These are phyloP conservation scores for Harlomillsia oculata DNA, from an alignment of 1,140 invertebrate species.

Conservation along the genomic window DNA sequence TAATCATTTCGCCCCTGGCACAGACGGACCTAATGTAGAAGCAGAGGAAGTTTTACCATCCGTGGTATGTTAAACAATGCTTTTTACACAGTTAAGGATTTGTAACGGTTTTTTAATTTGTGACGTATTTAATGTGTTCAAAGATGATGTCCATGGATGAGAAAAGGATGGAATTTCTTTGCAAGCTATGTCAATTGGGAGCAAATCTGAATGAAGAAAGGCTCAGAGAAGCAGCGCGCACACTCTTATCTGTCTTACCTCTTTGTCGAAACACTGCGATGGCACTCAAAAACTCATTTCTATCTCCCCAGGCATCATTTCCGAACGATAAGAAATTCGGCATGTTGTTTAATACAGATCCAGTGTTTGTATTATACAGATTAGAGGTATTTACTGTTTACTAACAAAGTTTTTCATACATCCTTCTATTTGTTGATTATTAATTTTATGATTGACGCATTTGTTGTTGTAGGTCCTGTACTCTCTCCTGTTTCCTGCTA, in stretches of 20 bases:
- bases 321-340: constrained; percentile 29
- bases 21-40: constrained; percentile 64
- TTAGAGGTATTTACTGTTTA: constrained; percentile 45
- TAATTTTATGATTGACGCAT: constrained; percentile 32
- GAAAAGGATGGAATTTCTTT: constrained; percentile 75
- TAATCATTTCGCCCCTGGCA: constrained; percentile 49
- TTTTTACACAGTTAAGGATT: not conserved
- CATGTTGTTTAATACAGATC: constrained; percentile 37
- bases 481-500: constrained; percentile 80
- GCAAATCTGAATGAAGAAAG: constrained; percentile 66
- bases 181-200: constrained; percentile 81
- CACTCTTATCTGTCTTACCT: constrained; percentile 79
- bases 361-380: constrained; percentile 68
- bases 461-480: constrained; percentile 72
- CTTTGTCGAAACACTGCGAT: constrained; percentile 66
- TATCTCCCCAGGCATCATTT: constrained; percentile 33
- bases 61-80: constrained; percentile 53
- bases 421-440: not conserved
- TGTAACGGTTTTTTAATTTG: not conserved
- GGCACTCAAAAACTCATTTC: constrained; percentile 50
- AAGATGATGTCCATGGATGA: constrained; percentile 66
- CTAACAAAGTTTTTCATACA: not conserved
- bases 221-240: constrained; percentile 73
- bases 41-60: constrained; percentile 83
- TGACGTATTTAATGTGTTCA: no score